Percentiles rank a stretch among this genome's conserved stretches.
Evolutionary conservation across 1,140 invertebrate genomes (phyloP).

Genomic region (Centruroides vittatus): DNA sequence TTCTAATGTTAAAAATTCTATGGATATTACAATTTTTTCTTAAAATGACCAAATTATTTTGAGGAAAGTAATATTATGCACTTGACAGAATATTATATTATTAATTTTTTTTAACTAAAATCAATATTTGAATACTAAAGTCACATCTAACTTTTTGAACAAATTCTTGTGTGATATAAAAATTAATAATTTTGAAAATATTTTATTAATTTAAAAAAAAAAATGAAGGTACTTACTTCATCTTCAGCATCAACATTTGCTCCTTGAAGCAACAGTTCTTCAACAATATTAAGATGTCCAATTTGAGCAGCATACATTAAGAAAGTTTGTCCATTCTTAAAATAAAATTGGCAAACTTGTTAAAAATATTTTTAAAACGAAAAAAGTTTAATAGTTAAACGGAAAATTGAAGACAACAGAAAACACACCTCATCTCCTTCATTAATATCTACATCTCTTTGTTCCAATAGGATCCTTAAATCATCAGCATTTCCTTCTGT

Average conservation of each 20-base stretch:
- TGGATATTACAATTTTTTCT: too few species aligned
- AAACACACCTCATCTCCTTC: slow-evolving; percentile 71
- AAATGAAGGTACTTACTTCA: slow-evolving; percentile 37
- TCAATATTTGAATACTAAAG: too few species aligned
- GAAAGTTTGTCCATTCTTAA: slow-evolving; percentile 75
- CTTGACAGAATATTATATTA: too few species aligned
- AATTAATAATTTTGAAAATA: background rate
- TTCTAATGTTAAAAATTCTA: too few species aligned
- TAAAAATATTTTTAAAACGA: slow-evolving; percentile 2
- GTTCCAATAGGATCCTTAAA: slow-evolving; percentile 63
- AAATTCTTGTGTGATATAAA: background rate
- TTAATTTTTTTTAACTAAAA: too few species aligned
- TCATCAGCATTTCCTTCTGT: slow-evolving; percentile 61
- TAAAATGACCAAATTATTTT: too few species aligned
- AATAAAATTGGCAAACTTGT: slow-evolving; percentile 8
- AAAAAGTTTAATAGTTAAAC: background rate
- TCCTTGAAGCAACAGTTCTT: slow-evolving; percentile 63
- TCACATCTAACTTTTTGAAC: too few species aligned
- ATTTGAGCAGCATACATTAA: slow-evolving; percentile 73
- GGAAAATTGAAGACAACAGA: background rate
- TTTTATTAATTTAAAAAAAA: background rate
- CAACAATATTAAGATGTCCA: slow-evolving; percentile 63
- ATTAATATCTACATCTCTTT: slow-evolving; percentile 63
- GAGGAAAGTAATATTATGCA: too few species aligned
- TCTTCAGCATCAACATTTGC: slow-evolving; percentile 84